Conservation (phyloP, 2,888 invertebrate genomes). For the Idaea aversata region DNA sequence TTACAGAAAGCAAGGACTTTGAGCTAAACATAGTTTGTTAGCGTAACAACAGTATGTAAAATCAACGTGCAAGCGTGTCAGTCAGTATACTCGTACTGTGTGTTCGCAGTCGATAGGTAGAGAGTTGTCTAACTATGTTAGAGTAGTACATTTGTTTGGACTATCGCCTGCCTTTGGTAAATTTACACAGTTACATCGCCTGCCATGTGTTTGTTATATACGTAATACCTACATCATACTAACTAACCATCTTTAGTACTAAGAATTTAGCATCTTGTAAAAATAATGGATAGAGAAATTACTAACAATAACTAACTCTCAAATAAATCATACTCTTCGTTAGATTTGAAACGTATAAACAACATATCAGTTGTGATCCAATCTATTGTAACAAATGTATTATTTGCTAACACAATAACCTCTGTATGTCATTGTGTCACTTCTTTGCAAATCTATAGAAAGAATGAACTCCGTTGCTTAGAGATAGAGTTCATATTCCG, state of each 20-base stretch:
- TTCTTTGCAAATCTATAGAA: constrained; percentile 14
- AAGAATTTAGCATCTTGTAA: no score
- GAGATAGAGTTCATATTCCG: constrained; percentile 13
- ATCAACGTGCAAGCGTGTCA: not conserved
- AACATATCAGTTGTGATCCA: constrained; percentile 18
- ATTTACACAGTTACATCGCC: not conserved
- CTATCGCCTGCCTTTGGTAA: not conserved
- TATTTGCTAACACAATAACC: constrained; percentile 31
- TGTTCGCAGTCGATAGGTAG: not conserved
- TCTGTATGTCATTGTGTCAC: constrained; percentile 35
- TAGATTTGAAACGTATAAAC: constrained; percentile 12
- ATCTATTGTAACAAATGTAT: constrained; percentile 26
- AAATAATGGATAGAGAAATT: not conserved
- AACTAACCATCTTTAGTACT: not conserved
- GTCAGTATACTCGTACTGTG: not conserved
- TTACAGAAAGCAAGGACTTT: not conserved
- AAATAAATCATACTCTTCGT: constrained; percentile 4
- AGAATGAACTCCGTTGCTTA: constrained; percentile 5
- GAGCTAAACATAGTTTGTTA: not conserved
- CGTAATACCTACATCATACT: not conserved
- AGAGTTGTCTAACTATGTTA: not conserved
- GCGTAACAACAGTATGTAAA: not conserved
- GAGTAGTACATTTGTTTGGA: not conserved
- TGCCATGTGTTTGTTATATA: not conserved
- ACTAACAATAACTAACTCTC: not conserved